Percentiles rank a stretch among this genome's conserved stretches.
These are phyloP conservation scores for Cyprinodon variegatus DNA, from an alignment of 2,113 vertebrate genomes.

Conservation along the genomic window DNA sequence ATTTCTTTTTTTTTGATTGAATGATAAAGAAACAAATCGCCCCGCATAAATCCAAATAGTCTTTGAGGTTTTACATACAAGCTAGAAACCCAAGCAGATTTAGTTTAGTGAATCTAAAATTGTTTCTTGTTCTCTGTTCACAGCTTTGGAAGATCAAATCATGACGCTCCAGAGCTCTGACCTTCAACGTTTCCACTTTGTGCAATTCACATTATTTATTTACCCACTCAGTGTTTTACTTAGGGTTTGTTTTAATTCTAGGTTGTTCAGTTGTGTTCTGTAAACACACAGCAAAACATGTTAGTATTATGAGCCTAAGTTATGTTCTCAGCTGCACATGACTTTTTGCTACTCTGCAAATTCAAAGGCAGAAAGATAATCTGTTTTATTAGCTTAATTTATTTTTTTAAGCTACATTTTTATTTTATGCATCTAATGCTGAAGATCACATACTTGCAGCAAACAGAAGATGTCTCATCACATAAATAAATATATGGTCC, in stretches of 20 bases:
- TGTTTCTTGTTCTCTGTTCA: slow-evolving; percentile 46
- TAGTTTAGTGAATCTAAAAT: neutral
- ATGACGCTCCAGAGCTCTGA: slow-evolving; percentile 86
- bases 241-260: slow-evolving; percentile 76
- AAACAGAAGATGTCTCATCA: neutral
- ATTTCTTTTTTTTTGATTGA: no score
- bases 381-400: neutral
- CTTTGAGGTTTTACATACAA: neutral
- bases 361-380: slow-evolving; percentile 15
- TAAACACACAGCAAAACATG: slow-evolving; percentile 61
- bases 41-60: neutral
- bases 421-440: neutral
- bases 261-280: slow-evolving; percentile 71
- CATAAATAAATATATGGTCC: no score
- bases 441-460: neutral
- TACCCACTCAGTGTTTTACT: slow-evolving; percentile 85
- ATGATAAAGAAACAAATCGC: no score
- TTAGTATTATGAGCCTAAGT: slow-evolving; percentile 49
- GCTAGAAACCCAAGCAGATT: no score
- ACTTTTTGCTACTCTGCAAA: slow-evolving; percentile 21
- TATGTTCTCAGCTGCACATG: slow-evolving; percentile 40
- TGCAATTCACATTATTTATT: slow-evolving; percentile 97
- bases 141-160: slow-evolving; percentile 99
- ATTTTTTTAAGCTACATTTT: slow-evolving; percentile 1
- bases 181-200: slow-evolving; percentile 82